phyloP scores from a whole-genome alignment of 2,113 vertebrate genomes.

The Chloebia gouldiae region DNA sequence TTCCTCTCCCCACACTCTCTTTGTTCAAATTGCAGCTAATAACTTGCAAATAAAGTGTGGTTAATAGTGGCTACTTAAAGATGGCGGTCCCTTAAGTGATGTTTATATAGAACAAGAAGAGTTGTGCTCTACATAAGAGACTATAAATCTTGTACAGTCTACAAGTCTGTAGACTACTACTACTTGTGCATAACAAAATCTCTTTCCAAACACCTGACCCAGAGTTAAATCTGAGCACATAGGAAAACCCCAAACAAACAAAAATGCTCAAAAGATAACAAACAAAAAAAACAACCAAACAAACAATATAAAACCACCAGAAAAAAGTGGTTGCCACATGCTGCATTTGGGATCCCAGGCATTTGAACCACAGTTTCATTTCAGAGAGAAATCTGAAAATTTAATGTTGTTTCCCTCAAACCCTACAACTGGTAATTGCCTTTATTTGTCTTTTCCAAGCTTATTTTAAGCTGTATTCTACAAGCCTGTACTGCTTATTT shows the following conservation, averaged over 20 bases:
- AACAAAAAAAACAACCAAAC: not conserved
- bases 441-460: not conserved
- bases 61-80: not conserved
- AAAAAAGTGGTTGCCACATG: not conserved
- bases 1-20: not conserved
- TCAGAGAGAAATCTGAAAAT: not conserved
- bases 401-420: not conserved
- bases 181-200: not conserved
- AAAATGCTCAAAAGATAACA: not conserved
- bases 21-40: not conserved
- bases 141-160: not conserved
- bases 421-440: not conserved
- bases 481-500: not conserved
- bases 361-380: not conserved
- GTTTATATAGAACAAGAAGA: not conserved
- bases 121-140: not conserved
- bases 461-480: not conserved
- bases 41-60: not conserved
- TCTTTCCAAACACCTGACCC: not conserved
- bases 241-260: not conserved
- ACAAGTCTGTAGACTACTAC: not conserved
- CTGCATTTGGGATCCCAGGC: not conserved
- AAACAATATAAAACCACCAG: not conserved
- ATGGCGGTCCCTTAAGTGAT: not conserved
- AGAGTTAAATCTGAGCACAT: not conserved